Base-by-base conservation (phyloP, 1,140 invertebrate genomes). In the Sycophaga agraensis region DNA sequence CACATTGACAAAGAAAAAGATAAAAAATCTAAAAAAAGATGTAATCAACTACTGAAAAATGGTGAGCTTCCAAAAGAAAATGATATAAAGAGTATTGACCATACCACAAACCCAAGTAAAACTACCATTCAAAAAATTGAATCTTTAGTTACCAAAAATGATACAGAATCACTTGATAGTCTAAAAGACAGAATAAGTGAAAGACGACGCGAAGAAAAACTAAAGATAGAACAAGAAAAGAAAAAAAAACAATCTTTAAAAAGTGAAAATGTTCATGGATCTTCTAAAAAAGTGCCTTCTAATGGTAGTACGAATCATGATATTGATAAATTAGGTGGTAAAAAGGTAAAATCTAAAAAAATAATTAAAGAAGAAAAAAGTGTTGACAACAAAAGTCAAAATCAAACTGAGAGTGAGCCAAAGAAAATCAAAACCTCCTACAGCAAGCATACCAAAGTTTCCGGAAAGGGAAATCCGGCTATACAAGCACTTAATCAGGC, bases 401-500 rank as follows among this genome's bases (percentile, higher is more conserved):
- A 73, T 59, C 58, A 68, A 63, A 69, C 75, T 59, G 21, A 51
- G 24, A 65, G 5, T 49, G 70, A 72, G 65, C 69, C 68, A 46
- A 77, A 75, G 55, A 77, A 73, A 63, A 50, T 49, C 62, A 82
- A 80, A 79, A 70, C 57, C 61, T 46, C 40, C 48, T 69, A 63
- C 70, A 74, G 58, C 73, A 80, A 73, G 67, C 72, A 61, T 70
- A 65, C 70, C 64, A 79, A 77, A 70, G 68, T 64, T 42, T 67
- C 66, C 11, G 63, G 72, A 67, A 54, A 71, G 78, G 34, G 74
- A 79, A 39, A 80, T 68, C 84, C 86, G 7, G 87, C 86, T 8
- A 86, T 91, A 57, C 89, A 91, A 71, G 91, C 90, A 1, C 77
- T 94, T 3, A 87, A 88, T 70, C 81, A 88, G 66, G 88, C 88